These are phyloP conservation scores for Heterohyrax brucei DNA, from an alignment of 2,797 vertebrate genomes.

Conservation along the genomic window DNA sequence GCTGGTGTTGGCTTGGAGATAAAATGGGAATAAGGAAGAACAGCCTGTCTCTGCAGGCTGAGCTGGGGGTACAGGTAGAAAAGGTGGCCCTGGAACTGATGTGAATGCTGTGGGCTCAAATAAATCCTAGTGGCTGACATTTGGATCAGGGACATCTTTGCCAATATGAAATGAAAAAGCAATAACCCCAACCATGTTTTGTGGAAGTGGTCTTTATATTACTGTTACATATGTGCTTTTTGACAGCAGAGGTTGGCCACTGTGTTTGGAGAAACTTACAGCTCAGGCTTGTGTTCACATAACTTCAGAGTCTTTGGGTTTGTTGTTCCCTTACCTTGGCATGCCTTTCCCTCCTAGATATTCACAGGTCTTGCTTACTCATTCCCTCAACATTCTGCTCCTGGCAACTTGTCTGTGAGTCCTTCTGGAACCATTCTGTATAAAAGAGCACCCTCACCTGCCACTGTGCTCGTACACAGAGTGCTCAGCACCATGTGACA, in stretches of 20 bases:
- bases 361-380: neutral
- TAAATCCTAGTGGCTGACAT: neutral
- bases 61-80: neutral
- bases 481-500: neutral
- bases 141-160: conserved; percentile 33
- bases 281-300: neutral
- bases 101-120: neutral
- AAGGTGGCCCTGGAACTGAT: neutral
- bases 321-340: neutral
- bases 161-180: conserved; percentile 1
- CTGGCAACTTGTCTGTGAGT: neutral
- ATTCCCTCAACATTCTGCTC: neutral
- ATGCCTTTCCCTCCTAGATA: neutral
- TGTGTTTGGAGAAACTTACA: neutral
- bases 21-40: neutral
- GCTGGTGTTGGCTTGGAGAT: neutral
- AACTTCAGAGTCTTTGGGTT: neutral
- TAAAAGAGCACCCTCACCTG: neutral
- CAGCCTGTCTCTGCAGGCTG: neutral
- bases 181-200: conserved; percentile 31
- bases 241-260: neutral
- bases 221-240: neutral
- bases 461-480: neutral
- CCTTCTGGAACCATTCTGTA: neutral
- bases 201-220: neutral